Conservation (phyloP, 1,140 invertebrate species). For the Pseudobourletiella spinata region DNA sequence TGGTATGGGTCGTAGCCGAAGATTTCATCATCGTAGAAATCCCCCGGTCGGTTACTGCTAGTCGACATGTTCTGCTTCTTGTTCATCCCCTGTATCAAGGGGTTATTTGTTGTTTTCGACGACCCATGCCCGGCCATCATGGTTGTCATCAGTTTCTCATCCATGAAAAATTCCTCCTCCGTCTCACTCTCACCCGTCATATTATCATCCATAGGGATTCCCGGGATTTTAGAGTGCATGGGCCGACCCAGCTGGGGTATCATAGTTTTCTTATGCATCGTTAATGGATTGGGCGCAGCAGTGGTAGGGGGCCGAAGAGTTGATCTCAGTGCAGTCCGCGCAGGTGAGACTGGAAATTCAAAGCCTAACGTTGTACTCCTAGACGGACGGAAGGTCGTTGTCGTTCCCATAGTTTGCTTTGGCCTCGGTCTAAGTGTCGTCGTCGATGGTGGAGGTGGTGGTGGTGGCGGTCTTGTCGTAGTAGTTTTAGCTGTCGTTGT, state of each 20-base stretch:
- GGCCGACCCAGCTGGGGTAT: background rate
- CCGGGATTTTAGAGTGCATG: background rate
- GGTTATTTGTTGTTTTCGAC: conserved; percentile 10
- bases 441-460: background rate
- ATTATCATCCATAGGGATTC: conserved; percentile 23
- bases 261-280: background rate
- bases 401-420: too few species aligned
- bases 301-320: background rate
- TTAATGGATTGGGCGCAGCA: background rate
- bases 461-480: conserved; percentile 3
- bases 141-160: conserved; percentile 7
- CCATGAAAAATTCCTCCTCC: conserved; percentile 8
- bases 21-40: conserved; percentile 37
- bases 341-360: background rate
- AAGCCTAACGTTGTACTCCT: too few species aligned
- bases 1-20: conserved; percentile 35
- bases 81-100: background rate
- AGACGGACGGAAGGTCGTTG: background rate
- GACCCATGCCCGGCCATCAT: background rate
- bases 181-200: conserved; percentile 3
- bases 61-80: conserved; percentile 10
- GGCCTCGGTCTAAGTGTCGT: background rate
- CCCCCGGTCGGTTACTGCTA: conserved; percentile 26
- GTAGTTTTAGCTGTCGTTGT: background rate
- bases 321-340: background rate